Conservation (phyloP, 2,888 invertebrate species). For the Drosophila lacicola region DNA sequence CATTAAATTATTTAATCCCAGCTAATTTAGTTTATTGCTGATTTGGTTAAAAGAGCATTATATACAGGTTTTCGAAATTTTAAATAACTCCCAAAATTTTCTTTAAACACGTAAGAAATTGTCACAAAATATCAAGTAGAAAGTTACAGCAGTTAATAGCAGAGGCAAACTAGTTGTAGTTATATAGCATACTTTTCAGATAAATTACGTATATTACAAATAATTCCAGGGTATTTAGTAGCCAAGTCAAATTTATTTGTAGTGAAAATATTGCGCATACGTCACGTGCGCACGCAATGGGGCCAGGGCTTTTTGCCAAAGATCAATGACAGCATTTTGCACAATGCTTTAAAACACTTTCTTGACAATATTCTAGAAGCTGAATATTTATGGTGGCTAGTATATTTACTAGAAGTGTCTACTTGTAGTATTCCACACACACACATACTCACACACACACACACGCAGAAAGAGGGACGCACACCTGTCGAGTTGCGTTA, state of each 20-base stretch:
- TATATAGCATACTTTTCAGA: conserved; percentile 54
- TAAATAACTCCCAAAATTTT: too few relatives aligned
- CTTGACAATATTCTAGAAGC: background rate
- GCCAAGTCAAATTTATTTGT: background rate
- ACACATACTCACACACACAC: conserved; percentile 1
- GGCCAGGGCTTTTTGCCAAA: conserved; percentile 47
- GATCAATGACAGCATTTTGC: conserved; percentile 25
- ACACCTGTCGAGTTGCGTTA: conserved; percentile 27
- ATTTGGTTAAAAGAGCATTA: too few relatives aligned
- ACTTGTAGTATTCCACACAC: background rate
- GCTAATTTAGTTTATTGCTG: too few relatives aligned
- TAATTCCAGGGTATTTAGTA: conserved; percentile 34
- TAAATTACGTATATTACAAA: background rate
- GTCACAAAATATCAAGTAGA: too few relatives aligned
- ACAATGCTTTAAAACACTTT: background rate
- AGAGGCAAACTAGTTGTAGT: background rate
- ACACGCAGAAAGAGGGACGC: background rate
- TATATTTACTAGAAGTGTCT: conserved; percentile 3
- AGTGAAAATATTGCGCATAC: conserved; percentile 37
- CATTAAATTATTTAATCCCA: too few relatives aligned
- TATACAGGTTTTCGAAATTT: too few relatives aligned
- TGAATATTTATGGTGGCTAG: background rate
- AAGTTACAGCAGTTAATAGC: too few relatives aligned
- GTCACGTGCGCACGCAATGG: conserved; percentile 31
- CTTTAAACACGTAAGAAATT: too few relatives aligned